Evolutionary conservation across 2,113 vertebrate species (phyloP), one percentile per base, ranked within the genome.

Genomic region (Callospermophilus lateralis): DNA sequence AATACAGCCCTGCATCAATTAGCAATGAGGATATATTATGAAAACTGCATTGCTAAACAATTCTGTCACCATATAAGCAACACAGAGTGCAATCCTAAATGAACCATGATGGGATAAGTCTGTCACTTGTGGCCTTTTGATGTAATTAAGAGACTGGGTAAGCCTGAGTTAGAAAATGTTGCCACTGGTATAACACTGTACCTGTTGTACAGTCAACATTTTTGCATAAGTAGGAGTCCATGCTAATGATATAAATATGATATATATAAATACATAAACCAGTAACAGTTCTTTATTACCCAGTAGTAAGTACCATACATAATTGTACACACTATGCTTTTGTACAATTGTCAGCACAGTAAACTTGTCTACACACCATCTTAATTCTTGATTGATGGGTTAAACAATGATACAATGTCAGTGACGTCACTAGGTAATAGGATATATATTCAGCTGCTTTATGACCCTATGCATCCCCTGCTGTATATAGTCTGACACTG

Each of bases 111-210:
- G 19, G 10, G 39, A 1, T 34, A 67, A 13, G 28, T 7, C 77
- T 34, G 7, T 39, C 39, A 51, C 67, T n/a, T 32, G 8, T 63
- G 48, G 13, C 7, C 61, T 72, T 30, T 55, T 42, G 34, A 53
- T 28, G 8, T 12, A 16, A n/a, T 65, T 74, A 37, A 67, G 88
- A 37, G 26, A 73, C 77, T 37, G 16, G 32, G 45, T 9, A 53
- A 20, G 10, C 53, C 51, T 26, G 73, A 72, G 17, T 39, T 37
- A 26, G 11, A 32, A 51, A 61, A 67, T 2, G 3, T 22, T 28
- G 51, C 8, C 39, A 4, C 13, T 3, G 10, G 34, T 16, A 6
- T 63, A 39, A n/a, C 5, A 32, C 13, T 3, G 30, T 2, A 10
- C 37, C 26, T 39, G 28, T 34, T 80, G 72, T 51, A 72, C n/a